Base-by-base conservation (phyloP, 2,113 vertebrate species). In the Carlito syrichta region DNA sequence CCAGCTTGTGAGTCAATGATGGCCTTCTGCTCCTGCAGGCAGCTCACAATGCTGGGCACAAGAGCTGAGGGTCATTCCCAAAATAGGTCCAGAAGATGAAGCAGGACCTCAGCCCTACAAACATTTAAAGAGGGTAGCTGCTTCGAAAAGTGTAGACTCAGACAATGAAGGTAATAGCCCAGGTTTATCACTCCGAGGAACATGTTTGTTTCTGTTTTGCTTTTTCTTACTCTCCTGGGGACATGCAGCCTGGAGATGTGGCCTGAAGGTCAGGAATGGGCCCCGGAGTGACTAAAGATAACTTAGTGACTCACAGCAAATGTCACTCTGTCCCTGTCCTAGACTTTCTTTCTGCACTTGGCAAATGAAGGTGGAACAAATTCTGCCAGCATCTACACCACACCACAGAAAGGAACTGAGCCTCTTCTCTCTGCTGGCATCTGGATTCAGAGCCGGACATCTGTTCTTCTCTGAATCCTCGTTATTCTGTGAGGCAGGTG, bases 391-490 rank as follows among this genome's bases (percentile, higher is more conserved):
- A 8, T 7, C 50, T 7, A 0, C 2, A 11, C 5, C 5, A 0
- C 0, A 52, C 4, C 2, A 4, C 5, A 5, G 2, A 25, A 11
- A 14, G 50, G 5, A 25, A 0, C 9, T 0, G 32, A 2, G 8
- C 11, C 43, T 6, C 8, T 77, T 17, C 30, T 23, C 0, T 22
- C 25, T 22, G 23, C 20, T 3, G 6, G 58, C 16, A 87, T 9
- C 48, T 6, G 32, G 40, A 13, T 19, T 11, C 0, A 0, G 4
- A 35, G 8, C 14, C 6, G 6, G 9, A 11, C 7, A 54, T 6
- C 5, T 16, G 2, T 1, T 0, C 2, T 38, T 52, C 54, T 43
- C 32, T 12, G 8, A 11, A 22, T 23, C 45, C 25, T 54, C 0
- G 0, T 11, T 62, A 2, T 5, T 45, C 56, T 11, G 60, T 23